Evolutionary conservation across 2,888 invertebrate genomes (phyloP).

Genomic region (Napeogenes inachia): DNA sequence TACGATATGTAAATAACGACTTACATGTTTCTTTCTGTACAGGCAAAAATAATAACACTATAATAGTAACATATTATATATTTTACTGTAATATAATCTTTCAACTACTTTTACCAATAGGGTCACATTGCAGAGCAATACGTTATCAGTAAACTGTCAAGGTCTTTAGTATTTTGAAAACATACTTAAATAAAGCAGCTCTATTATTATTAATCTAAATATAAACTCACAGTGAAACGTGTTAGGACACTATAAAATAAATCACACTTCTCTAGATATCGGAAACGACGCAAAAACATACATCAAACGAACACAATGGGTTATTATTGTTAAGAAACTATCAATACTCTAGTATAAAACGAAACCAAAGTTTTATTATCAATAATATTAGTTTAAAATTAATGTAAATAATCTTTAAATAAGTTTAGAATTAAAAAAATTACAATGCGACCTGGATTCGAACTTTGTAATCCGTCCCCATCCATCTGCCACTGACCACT

Average conservation of each 20-base stretch:
- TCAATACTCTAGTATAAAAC: conserved; percentile 30
- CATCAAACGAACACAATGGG: conserved; percentile 46
- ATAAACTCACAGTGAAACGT: neutral
- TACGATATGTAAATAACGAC: too few species aligned
- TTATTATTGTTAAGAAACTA: conserved; percentile 42
- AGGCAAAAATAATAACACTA: too few species aligned
- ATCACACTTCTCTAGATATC: conserved; percentile 27
- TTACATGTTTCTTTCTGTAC: too few species aligned
- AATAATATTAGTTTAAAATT: conserved; percentile 19
- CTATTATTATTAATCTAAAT: conserved; percentile 4
- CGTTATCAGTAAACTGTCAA: neutral
- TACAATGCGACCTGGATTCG: too few species aligned
- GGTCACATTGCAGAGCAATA: too few species aligned
- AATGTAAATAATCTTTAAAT: too few species aligned
- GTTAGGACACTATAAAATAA: conserved; percentile 15
- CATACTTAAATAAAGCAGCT: neutral
- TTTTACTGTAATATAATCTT: too few species aligned
- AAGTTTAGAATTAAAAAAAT: too few species aligned
- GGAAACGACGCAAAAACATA: conserved; percentile 38
- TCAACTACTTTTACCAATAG: too few species aligned
- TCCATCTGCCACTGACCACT: too few species aligned
- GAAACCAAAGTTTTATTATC: conserved; percentile 21
- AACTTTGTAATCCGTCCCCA: too few species aligned
- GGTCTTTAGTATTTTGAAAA: neutral
- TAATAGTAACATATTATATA: too few species aligned